These are phyloP conservation scores for Hemibagrus wyckioides DNA, from an alignment of 2,113 vertebrate species.

Conservation along the genomic window DNA sequence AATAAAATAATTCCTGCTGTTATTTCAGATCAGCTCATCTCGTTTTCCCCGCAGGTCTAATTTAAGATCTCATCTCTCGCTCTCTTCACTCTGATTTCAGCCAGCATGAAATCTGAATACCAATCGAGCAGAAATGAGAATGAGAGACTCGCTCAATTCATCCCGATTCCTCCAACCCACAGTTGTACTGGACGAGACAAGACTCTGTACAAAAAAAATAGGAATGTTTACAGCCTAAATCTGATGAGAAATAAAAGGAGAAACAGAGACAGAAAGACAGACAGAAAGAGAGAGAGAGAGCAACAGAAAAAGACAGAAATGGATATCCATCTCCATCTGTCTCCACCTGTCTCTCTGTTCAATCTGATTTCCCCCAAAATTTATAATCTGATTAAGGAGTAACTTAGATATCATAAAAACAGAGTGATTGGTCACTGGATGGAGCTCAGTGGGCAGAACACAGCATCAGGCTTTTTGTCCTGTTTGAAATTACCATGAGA, in stretches of 20 bases:
- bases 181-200: neutral
- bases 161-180: neutral
- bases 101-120: constrained; percentile 66
- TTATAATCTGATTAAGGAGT: constrained; percentile 85
- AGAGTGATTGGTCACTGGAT: constrained; percentile 49
- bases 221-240: neutral
- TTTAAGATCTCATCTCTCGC: constrained; percentile 72
- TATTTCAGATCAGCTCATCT: constrained; percentile 59
- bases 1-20: constrained; percentile 61
- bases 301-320: constrained; percentile 80
- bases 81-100: constrained; percentile 68
- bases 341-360: constrained; percentile 80
- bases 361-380: constrained; percentile 82
- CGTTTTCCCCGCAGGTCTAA: constrained; percentile 65
- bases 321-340: constrained; percentile 79
- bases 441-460: neutral
- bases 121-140: constrained; percentile 57
- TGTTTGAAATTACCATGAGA: neutral
- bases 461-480: neutral
- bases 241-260: neutral
- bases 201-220: neutral
- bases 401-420: constrained; percentile 79
- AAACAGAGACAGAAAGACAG: neutral
- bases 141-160: constrained; percentile 31
- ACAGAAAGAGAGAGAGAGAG: constrained; percentile 58